These are phyloP conservation scores for Kryphioiulus occultus DNA, from an alignment of 2,888 invertebrate species.

Conservation along the genomic window DNA sequence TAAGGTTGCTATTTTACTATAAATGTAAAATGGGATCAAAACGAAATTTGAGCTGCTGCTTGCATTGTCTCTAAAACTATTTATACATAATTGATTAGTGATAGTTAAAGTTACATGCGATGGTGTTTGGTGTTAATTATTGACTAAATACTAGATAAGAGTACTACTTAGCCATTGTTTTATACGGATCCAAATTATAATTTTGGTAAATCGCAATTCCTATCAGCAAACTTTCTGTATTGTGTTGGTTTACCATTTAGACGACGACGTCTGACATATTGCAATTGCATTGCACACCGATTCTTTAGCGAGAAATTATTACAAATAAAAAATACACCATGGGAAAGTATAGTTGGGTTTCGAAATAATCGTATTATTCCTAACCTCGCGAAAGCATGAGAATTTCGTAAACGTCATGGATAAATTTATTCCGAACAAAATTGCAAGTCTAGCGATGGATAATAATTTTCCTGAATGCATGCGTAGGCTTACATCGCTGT, in stretches of 20 bases:
- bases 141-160: too few species aligned
- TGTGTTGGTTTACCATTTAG: background rate
- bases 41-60: too few species aligned
- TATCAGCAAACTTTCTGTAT: background rate
- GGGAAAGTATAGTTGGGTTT: background rate
- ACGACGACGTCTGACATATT: background rate
- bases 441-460: background rate
- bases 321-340: background rate
- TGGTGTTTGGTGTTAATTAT: too few species aligned
- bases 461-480: background rate
- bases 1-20: too few species aligned
- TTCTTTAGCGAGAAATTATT: background rate
- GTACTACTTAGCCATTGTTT: too few species aligned
- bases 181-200: too few species aligned
- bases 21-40: too few species aligned
- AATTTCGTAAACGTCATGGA: background rate
- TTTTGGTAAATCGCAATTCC: too few species aligned
- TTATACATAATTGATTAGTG: too few species aligned
- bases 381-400: background rate
- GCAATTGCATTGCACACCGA: background rate
- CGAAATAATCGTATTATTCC: background rate
- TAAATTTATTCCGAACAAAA: background rate
- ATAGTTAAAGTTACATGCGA: too few species aligned
- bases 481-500: background rate
- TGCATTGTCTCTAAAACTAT: too few species aligned